These are phyloP conservation scores for Apaloderma vittatum DNA, from an alignment of 2,113 vertebrate species.

Conservation along the genomic window DNA sequence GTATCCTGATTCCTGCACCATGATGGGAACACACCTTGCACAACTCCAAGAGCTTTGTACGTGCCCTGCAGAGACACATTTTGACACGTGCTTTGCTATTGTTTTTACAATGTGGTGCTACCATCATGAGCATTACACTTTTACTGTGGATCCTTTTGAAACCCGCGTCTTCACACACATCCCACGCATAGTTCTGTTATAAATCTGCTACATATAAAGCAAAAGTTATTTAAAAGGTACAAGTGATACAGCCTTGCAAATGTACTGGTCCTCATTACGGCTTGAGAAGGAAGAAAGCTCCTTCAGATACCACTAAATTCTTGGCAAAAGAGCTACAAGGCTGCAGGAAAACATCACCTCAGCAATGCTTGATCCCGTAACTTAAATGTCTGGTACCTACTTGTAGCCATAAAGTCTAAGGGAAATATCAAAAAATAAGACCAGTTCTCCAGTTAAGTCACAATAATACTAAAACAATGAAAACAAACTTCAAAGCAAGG, in stretches of 20 bases:
- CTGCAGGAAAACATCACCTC: neutral
- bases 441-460: neutral
- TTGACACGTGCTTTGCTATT: neutral
- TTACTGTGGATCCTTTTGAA: neutral
- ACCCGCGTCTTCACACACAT: neutral
- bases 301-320: neutral
- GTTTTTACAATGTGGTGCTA: neutral
- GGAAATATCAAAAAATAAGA: neutral
- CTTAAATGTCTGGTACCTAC: neutral
- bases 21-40: rapidly evolving
- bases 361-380: neutral
- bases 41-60: neutral
- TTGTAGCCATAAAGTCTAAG: neutral
- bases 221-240: neutral
- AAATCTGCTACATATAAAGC: neutral
- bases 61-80: neutral
- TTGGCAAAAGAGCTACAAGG: neutral
- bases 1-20: rapidly evolving
- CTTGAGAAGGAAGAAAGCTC: neutral
- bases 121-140: neutral
- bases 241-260: neutral
- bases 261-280: rapidly evolving
- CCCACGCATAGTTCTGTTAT: neutral
- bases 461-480: neutral
- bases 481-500: neutral